phyloP scores from a whole-genome alignment of 2,113 vertebrate species.

The Prunella fulvescens region DNA sequence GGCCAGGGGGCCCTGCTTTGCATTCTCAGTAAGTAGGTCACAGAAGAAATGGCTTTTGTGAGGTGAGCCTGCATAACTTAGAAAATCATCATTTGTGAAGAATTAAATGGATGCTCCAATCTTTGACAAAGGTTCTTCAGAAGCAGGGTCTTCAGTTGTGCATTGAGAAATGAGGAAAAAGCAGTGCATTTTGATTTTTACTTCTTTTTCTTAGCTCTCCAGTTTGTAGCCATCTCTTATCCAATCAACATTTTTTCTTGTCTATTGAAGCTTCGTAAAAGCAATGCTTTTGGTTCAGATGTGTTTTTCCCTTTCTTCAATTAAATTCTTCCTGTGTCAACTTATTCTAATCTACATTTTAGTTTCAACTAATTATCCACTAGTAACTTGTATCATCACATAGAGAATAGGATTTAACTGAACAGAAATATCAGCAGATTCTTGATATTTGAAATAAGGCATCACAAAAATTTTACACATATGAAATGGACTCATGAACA shows the following conservation, averaged over 20 bases:
- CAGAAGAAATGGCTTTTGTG: background rate
- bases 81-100: background rate
- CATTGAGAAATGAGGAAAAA: background rate
- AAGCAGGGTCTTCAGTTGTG: background rate
- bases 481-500: background rate
- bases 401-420: background rate
- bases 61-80: background rate
- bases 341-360: background rate
- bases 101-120: background rate
- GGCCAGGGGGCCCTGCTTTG: background rate
- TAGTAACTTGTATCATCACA: background rate
- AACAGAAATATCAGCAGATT: background rate
- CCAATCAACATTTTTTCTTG: background rate
- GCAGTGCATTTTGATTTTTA: background rate
- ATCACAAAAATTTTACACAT: background rate
- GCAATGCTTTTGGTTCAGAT: background rate
- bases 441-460: background rate
- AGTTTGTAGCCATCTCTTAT: background rate
- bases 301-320: background rate
- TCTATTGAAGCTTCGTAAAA: background rate
- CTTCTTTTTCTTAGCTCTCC: background rate
- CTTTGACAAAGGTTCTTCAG: background rate
- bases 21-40: background rate
- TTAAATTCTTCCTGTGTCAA: background rate
- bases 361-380: background rate